Percentiles rank a stretch among this genome's conserved stretches.
phyloP scores from a whole-genome alignment of 2,888 invertebrate genomes.

The Drosophila sordidula region DNA sequence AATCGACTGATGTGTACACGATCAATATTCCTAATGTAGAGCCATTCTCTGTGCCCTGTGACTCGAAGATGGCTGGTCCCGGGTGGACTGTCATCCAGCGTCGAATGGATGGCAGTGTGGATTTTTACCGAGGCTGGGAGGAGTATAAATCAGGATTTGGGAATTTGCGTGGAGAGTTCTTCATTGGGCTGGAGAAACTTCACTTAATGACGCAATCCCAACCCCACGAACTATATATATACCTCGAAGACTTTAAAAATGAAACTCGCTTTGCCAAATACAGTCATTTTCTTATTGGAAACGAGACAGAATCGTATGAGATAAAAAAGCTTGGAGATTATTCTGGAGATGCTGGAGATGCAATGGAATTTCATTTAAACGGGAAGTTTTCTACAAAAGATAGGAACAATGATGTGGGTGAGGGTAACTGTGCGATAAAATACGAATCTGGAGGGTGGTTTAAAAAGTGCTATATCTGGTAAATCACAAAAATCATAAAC shows the following conservation, averaged over 20 bases:
- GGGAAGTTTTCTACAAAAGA: constrained; percentile 89
- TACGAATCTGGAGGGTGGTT: constrained; percentile 91
- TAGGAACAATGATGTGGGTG: constrained; percentile 87
- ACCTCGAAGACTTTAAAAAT: constrained; percentile 87
- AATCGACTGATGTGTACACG: background rate
- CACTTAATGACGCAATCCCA: constrained; percentile 84
- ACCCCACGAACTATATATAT: constrained; percentile 87
- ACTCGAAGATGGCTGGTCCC: constrained; percentile 86
- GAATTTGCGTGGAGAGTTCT: constrained; percentile 89
- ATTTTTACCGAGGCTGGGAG: constrained; percentile 88
- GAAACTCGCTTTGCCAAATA: constrained; percentile 87
- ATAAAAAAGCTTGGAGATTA: constrained; percentile 88
- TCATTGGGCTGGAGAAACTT: constrained; percentile 89
- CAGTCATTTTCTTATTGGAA: constrained; percentile 88
- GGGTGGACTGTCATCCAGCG: constrained; percentile 84
- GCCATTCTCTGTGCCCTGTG: constrained; percentile 86
- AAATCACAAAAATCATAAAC: background rate
- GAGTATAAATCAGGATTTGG: constrained; percentile 89
- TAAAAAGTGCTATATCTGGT: constrained; percentile 85
- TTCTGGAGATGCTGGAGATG: constrained; percentile 88
- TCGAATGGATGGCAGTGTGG: constrained; percentile 87
- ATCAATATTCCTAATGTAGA: background rate
- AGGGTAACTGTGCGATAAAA: constrained; percentile 86
- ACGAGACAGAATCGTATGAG: constrained; percentile 88
- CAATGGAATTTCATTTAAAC: constrained; percentile 88